Conservation (phyloP, 2,797 vertebrate genomes). For the Tadarida brasiliensis region DNA sequence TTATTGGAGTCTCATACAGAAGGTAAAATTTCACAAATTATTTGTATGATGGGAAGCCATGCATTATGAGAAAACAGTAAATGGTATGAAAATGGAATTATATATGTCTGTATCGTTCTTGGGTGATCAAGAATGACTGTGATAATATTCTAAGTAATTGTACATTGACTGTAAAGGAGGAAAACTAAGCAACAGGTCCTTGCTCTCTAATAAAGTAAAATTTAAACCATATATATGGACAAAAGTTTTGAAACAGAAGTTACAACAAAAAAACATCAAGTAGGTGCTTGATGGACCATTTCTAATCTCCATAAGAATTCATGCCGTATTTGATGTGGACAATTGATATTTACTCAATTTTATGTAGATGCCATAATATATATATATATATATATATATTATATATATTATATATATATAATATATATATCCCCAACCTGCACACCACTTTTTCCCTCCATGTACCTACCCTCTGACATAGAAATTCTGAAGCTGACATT, state of each 20-base stretch:
- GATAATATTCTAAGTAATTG: neutral
- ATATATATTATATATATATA: neutral
- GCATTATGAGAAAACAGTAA: neutral
- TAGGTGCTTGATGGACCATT: neutral
- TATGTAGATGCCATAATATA: neutral
- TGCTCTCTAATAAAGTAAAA: neutral
- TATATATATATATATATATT: no score
- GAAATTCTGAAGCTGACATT: neutral
- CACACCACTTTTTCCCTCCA: neutral
- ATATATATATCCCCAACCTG: neutral
- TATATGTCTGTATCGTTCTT: neutral
- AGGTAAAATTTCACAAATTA: conserved; percentile 15
- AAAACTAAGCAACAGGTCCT: neutral
- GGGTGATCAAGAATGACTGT: neutral
- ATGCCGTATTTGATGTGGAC: neutral
- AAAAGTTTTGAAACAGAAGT: neutral
- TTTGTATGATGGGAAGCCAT: neutral
- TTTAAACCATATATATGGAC: neutral
- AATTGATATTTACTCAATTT: neutral
- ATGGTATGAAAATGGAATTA: neutral
- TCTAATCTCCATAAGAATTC: neutral
- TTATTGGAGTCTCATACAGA: neutral
- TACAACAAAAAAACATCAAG: neutral
- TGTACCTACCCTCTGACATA: neutral
- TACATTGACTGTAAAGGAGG: neutral